phyloP scores from a whole-genome alignment of 2,113 vertebrate species.

The Bombycilla garrulus region DNA sequence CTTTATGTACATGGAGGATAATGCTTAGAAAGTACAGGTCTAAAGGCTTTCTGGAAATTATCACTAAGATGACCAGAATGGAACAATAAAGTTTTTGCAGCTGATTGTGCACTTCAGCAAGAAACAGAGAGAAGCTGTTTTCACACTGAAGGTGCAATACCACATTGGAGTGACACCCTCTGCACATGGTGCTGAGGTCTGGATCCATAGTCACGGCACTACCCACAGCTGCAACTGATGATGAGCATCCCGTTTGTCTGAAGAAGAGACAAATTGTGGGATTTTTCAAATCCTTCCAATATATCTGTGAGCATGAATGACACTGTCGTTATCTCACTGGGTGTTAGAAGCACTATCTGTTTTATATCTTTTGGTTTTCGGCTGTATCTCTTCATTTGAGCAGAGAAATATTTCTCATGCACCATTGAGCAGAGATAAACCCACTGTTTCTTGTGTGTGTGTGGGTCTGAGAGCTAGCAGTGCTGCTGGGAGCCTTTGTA shows the following conservation, averaged over 20 bases:
- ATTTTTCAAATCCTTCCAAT: background rate
- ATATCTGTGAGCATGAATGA: background rate
- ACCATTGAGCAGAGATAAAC: background rate
- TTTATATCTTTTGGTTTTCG: background rate
- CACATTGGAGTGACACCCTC: background rate
- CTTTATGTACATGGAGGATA: fast-evolving
- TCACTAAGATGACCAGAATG: background rate
- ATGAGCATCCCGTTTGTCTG: background rate
- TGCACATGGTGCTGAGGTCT: background rate
- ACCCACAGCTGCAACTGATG: background rate
- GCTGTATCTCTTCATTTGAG: background rate
- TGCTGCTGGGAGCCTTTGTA: background rate
- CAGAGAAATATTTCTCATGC: background rate
- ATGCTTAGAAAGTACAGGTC: background rate
- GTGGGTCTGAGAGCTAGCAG: background rate
- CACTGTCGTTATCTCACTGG: background rate
- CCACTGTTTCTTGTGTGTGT: fast-evolving
- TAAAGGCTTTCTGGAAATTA: background rate
- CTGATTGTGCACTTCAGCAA: background rate
- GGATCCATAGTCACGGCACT: background rate
- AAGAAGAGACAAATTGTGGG: background rate
- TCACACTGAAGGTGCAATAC: background rate
- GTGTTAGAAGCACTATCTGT: background rate
- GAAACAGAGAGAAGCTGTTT: background rate
- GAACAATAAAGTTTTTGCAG: background rate